Base-by-base conservation (phyloP, 1,140 invertebrate species). In the Drosophila simulans region DNA sequence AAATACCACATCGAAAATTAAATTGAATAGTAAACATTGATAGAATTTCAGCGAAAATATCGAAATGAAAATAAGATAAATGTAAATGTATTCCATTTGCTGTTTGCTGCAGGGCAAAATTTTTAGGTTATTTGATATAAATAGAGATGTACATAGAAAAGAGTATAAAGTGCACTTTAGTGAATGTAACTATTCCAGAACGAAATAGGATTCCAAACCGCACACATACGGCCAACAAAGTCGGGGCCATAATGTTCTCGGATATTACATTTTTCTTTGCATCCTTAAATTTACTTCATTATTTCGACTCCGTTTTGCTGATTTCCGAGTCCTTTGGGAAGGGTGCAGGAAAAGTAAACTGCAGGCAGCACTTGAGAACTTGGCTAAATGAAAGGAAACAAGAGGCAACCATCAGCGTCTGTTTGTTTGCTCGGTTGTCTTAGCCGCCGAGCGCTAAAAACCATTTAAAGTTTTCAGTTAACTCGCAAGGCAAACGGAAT, bases 381-480 rank as follows among this genome's bases (percentile, higher is more conserved):
- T 59, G 35, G 70, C 57, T 83, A 76, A 77, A 75, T 72, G 70
- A 78, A 60, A 51, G 60, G 75, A 64, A 86, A 83, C 70, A 86
- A 86, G 79, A 74, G 75, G 57, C 83, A 56, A 56, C 68, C 82
- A 86, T 81, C 78, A 81, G 60, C 69, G 70, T 68, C 52, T 57
- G 62, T 49, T 48, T 57, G 62, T 49, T 48, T 64, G n/a, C 51
- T 52, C 52, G 66, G 65, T 76, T 78, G 65, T 52, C 65, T 63
- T 66, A 70, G 49, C 55, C 70, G 56, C 63, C 37, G 31, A 39
- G 54, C 54, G 37, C 60, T 70, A 68, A 62, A 77, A 85, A 73
- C 43, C 81, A 57, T 81, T 85, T 85, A 70, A 48, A 85, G 68
- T 65, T 83, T 76, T 56, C 74, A 88, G 52, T 78, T 86, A 82